Base-by-base conservation (phyloP, 2,113 vertebrate species). In the Meleagris gallopavo region DNA sequence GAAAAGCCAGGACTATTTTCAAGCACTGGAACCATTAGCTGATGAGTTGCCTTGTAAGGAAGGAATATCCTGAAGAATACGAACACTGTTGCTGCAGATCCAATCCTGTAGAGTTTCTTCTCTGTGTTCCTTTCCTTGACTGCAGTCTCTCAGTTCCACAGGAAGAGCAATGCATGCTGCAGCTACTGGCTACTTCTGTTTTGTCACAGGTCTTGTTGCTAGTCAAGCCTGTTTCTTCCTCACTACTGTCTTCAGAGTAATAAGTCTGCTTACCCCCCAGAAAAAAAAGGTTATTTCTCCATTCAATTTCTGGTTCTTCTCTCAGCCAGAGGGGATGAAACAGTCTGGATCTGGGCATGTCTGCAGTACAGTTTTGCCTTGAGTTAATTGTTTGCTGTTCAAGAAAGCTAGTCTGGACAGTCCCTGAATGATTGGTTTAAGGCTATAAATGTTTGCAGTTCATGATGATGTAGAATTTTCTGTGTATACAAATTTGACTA, bases 321-420 rank as follows among this genome's bases (percentile, higher is more conserved):
- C 54, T 66, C 36, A 79, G 70, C 30, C 36, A 50, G 9, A 65
- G 66, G 84, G 54, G 72, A 76, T 45, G 77, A 69, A 69, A 54
- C 29, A 27, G 52, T 16, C 48, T 70, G 48, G 58, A 79, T 69
- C 72, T 3, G 10, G 84, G 41, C 78, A 58, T 13, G 36, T 70
- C 78, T 72, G 41, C 21, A 25, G n/a, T 24, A 24, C 21, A 46
- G 54, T 66, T 90, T 79, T 50, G 66, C 74, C 64, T 87, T 40
- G n/a, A 84, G 57, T 76, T 86, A 75, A 74, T 66, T 72, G 57
- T 84, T 94, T 92, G 71, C 45, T 93, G 36, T 62, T 89, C 29
- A 75, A 52, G 78, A 84, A 78, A 74, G 45, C 71, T 73, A 73
- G 90, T 70, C 8, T 90, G 89, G 91, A 69, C 2, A 4, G 36